Evolutionary conservation across 2,113 vertebrate species (phyloP).

Genomic region (Sinocyclocheilus grahami): DNA sequence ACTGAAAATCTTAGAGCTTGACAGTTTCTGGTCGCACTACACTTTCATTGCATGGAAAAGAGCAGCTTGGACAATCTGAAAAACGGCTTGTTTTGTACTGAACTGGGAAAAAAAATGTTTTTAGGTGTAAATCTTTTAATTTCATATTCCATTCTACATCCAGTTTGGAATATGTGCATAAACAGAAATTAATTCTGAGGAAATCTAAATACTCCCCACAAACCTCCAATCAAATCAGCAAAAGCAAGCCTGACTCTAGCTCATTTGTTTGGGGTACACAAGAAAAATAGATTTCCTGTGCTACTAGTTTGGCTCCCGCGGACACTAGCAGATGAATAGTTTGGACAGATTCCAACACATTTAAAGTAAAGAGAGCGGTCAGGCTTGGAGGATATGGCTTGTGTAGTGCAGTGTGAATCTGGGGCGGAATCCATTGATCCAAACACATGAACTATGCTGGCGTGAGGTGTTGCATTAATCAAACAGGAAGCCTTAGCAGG

Average conservation of each 20-base stretch:
- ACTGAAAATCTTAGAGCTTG: too few relatives aligned
- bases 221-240: conserved; percentile 26
- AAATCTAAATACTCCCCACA: not conserved
- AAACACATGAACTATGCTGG: conserved; percentile 1
- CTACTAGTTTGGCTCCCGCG: not conserved
- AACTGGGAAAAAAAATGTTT: too few relatives aligned
- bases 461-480: conserved; percentile 39
- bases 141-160: conserved; percentile 15
- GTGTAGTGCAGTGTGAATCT: not conserved
- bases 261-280: not conserved
- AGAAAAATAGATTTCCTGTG: conserved; percentile 24
- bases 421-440: conserved; percentile 18
- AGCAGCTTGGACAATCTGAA: too few relatives aligned
- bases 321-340: conserved; percentile 16
- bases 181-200: conserved; percentile 18
- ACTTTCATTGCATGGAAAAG: not conserved
- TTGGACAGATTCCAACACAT: not conserved
- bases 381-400: not conserved
- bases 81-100: too few relatives aligned
- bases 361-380: not conserved
- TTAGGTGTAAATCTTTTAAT: conserved; percentile 27
- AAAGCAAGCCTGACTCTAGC: not conserved
- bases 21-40: not conserved
- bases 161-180: conserved; percentile 1
- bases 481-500: not conserved